Evolutionary conservation across 92 coral and sea anemone genomes (phyloP).

Genomic region (Heteractis magnifica): DNA sequence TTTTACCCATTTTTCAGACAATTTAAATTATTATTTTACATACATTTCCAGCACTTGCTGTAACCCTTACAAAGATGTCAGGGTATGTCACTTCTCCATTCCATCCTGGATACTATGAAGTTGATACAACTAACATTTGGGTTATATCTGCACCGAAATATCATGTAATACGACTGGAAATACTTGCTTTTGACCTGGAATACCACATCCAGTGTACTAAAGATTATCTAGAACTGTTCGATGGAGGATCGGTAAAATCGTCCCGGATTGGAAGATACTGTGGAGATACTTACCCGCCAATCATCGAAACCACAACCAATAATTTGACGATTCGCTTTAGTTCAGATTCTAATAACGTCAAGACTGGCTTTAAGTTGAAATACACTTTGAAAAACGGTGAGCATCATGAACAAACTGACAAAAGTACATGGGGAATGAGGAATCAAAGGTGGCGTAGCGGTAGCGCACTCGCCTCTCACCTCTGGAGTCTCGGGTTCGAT

Average conservation of each 20-base stretch:
- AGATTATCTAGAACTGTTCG: slow-evolving; percentile 43
- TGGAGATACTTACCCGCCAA: slow-evolving; percentile 43
- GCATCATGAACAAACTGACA: background rate
- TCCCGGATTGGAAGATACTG: slow-evolving; percentile 43
- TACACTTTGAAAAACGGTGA: background rate
- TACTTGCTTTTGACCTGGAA: slow-evolving; percentile 39
- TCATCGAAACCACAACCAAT: slow-evolving; percentile 28
- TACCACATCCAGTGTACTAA: slow-evolving; percentile 38
- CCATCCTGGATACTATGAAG: slow-evolving; percentile 41
- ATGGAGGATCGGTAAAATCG: slow-evolving; percentile 19
- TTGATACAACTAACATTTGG: slow-evolving; percentile 41
- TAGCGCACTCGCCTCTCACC: no score
- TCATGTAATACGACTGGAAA: slow-evolving; percentile 36
- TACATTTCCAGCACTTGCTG: background rate
- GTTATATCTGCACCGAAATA: slow-evolving; percentile 25
- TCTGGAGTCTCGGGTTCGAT: no score
- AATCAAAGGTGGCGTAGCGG: no score
- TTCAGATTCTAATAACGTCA: background rate
- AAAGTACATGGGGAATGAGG: no score
- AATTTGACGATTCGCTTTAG: slow-evolving; percentile 26
- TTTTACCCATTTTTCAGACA: background rate
- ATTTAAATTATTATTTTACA: background rate
- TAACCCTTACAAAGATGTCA: slow-evolving; percentile 14
- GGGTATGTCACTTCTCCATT: slow-evolving; percentile 49
- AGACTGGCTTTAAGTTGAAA: background rate